A percentile compares a stretch with the other conserved stretches of the same genome.
Evolutionary conservation across 2,888 invertebrate genomes (phyloP).

Genomic region (Spodoptera picta): DNA sequence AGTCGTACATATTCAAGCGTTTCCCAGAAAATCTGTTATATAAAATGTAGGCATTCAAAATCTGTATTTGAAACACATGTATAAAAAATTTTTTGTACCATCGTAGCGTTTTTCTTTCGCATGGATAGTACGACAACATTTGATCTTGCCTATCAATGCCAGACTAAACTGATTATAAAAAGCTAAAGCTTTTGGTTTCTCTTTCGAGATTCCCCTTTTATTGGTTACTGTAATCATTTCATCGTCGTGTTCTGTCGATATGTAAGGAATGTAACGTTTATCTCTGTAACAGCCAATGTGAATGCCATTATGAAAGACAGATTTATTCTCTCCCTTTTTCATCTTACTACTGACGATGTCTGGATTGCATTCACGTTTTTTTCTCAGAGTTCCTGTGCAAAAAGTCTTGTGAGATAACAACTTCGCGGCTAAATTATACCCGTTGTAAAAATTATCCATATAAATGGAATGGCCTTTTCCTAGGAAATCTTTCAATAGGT

Average conservation of each 20-base stretch:
- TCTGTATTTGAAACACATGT: constrained; percentile 26
- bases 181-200: constrained; percentile 42
- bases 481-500: constrained; percentile 53
- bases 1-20: neutral
- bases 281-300: constrained; percentile 44
- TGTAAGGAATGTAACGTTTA: constrained; percentile 40
- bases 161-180: constrained; percentile 48
- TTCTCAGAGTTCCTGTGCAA: constrained; percentile 54
- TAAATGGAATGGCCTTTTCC: constrained; percentile 56
- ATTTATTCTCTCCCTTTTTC: constrained; percentile 18
- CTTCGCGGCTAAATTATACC: constrained; percentile 36
- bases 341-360: too few relatives aligned
- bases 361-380: constrained; percentile 41
- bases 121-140: constrained; percentile 46
- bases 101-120: constrained; percentile 46
- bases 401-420: constrained; percentile 45
- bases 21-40: constrained; percentile 33
- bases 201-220: constrained; percentile 34
- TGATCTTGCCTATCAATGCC: constrained; percentile 50
- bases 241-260: constrained; percentile 37
- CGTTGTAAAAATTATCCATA: constrained; percentile 61
- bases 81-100: constrained; percentile 48
- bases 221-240: constrained; percentile 42
- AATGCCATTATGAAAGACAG: constrained; percentile 30
- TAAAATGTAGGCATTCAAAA: constrained; percentile 15